Evolutionary conservation across 2,888 invertebrate genomes (phyloP).

Genomic region (Troglohyphantes excavatus): DNA sequence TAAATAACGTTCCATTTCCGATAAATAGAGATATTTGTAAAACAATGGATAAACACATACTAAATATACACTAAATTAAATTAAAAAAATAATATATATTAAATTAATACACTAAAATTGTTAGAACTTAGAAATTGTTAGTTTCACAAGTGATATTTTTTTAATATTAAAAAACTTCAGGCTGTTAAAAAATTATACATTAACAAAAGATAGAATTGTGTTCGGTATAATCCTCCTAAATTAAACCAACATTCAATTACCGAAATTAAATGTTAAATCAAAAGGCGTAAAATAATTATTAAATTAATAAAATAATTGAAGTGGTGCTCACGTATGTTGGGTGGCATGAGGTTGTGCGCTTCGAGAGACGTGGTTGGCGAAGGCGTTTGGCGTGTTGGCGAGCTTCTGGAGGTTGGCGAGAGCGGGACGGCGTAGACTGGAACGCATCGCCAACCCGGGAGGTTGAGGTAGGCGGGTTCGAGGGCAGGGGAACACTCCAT

Average conservation of each 20-base stretch:
- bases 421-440: constrained; percentile 76
- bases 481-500: constrained; percentile 73
- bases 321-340: constrained; percentile 72
- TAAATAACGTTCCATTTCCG: too few species aligned
- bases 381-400: constrained; percentile 29
- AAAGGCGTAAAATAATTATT: neutral
- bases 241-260: neutral
- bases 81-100: too few species aligned
- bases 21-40: too few species aligned
- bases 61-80: too few species aligned
- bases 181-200: too few species aligned
- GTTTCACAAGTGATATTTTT: too few species aligned
- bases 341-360: constrained; percentile 69
- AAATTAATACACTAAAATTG: too few species aligned
- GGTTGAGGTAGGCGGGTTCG: constrained; percentile 77
- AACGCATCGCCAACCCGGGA: constrained; percentile 77
- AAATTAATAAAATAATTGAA: neutral
- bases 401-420: constrained; percentile 64
- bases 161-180: too few species aligned
- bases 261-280: neutral
- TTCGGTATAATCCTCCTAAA: neutral
- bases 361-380: constrained; percentile 41
- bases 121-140: too few species aligned
- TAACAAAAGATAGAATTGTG: neutral
- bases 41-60: too few species aligned